Base-by-base conservation (phyloP, 2,113 vertebrate genomes). In the Casuarius casuarius region DNA sequence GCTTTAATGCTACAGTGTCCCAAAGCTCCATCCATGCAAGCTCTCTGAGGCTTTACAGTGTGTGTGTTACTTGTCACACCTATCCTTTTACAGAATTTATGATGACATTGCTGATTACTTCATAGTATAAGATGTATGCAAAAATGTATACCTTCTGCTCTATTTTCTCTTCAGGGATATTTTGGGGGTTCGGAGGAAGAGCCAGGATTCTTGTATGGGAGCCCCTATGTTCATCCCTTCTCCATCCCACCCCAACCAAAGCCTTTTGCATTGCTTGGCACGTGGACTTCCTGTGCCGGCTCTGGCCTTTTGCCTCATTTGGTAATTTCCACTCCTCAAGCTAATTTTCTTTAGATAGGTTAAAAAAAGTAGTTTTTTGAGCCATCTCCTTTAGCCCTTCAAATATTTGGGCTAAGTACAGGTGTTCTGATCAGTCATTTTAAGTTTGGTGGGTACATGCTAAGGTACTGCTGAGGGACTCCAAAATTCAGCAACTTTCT, bases 21-120 rank as follows among this genome's bases (percentile, higher is more conserved):
- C 40, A 26, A 12, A 12, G 73, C 11, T 88, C 59, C 33, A 46
- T 58, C 71, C 3, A 0, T 28, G 5, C 0, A 3, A 5, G 51
- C 48, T 92, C 92, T 62, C 58, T 68, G 42, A 84, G 62, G 22
- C 28, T 13, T 13, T 91, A 62, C n/a, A 2, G 2, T 62, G 4
- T 8, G 28, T 9, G 40, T 29, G 6, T 22, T 84, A n/a, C 11
- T 21, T 44, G 44, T 61, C 40, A 49, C 4, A 58, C 6, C 26
- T 76, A 2, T 61, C 33, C 54, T 81, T 76, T 2, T 52, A 3
- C 76, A 46, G 10, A 7, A 59, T 93, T 46, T 51, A 51, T n/a
- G n/a, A 68, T 12, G 33, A 72, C 5, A 12, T 16, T 79, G 28
- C 16, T 51, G 4, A 74, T 92, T 90, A 29, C 25, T 66, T 70